Conservation (phyloP, 2,888 invertebrate species). For the Andrena trimmerana region DNA sequence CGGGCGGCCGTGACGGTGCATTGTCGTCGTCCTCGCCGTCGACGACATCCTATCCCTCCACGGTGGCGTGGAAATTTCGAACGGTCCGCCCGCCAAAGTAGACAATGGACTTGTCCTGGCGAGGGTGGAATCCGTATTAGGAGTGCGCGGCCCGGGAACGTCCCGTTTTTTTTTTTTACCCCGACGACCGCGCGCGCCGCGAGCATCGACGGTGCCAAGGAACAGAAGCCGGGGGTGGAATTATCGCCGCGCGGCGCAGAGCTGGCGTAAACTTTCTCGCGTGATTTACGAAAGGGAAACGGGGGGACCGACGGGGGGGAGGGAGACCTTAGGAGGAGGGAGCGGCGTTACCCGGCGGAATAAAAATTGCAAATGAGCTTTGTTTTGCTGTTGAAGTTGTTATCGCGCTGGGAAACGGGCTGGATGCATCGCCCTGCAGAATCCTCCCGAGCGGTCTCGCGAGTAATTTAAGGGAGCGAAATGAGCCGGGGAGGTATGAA, state of each 20-base stretch:
- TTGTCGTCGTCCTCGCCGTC: constrained; percentile 69
- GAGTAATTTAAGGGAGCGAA: constrained; percentile 46
- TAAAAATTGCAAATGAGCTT: constrained; percentile 48
- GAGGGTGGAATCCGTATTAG: constrained; percentile 7
- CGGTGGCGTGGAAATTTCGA: constrained; percentile 43
- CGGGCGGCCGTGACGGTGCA: constrained; percentile 67
- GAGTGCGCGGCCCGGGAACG: constrained; percentile 4
- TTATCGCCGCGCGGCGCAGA: constrained; percentile 4
- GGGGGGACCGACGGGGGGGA: neutral
- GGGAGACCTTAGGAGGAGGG: too few species aligned
- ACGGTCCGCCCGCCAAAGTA: constrained; percentile 20
- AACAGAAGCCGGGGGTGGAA: constrained; percentile 1
- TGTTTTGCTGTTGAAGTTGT: constrained; percentile 36
- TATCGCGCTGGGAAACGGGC: constrained; percentile 31
- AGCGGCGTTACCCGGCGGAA: neutral
- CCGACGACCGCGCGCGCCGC: constrained; percentile 1
- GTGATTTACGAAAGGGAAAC: constrained; percentile 29
- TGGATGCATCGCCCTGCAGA: constrained; percentile 17
- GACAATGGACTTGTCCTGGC: constrained; percentile 41
- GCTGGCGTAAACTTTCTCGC: neutral
- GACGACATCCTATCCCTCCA: constrained; percentile 42
- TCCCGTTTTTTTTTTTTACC: neutral
- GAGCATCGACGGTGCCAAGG: neutral
- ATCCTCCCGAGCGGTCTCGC: constrained; percentile 26
- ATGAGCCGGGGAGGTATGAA: constrained; percentile 23